phyloP scores from a whole-genome alignment of 2,888 invertebrate genomes.

The Matsumyia berberina region DNA sequence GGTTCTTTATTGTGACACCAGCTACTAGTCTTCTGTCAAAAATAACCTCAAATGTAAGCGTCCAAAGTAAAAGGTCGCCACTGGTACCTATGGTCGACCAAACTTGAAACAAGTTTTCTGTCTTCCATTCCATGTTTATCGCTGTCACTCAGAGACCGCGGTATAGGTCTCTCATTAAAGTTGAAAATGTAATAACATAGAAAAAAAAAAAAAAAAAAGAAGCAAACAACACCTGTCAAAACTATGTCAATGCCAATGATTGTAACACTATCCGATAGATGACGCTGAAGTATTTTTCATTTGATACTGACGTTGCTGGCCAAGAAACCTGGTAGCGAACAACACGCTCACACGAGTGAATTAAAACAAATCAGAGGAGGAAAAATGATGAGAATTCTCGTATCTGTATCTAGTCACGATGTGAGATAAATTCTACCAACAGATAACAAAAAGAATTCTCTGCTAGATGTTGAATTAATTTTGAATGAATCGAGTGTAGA shows the following conservation, averaged over 20 bases:
- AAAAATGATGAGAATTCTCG: too few relatives aligned
- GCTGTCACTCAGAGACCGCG: too few relatives aligned
- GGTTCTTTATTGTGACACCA: neutral
- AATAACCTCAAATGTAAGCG: neutral
- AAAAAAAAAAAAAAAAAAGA: slow-evolving; percentile 12
- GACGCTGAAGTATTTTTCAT: slow-evolving; percentile 9
- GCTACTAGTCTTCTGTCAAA: neutral
- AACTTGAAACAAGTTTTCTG: slow-evolving; percentile 25
- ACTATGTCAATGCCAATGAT: slow-evolving; percentile 56
- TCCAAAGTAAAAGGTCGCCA: slow-evolving; percentile 24
- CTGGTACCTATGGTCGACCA: too few relatives aligned
- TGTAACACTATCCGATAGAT: slow-evolving; percentile 56
- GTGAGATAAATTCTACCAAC: too few relatives aligned
- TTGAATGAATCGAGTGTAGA: neutral
- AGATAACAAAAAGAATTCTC: too few relatives aligned
- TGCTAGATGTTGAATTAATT: neutral
- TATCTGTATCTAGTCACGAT: too few relatives aligned
- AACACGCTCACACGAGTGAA: too few relatives aligned
- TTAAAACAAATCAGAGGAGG: too few relatives aligned
- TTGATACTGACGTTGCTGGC: too few relatives aligned
- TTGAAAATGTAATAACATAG: slow-evolving; percentile 27
- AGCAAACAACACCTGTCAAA: slow-evolving; percentile 1
- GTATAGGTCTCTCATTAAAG: slow-evolving; percentile 29
- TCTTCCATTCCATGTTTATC: slow-evolving; percentile 12
- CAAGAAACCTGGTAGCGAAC: too few relatives aligned